Conservation (phyloP, 2,113 vertebrate genomes). For the Seriola quinqueradiata region DNA sequence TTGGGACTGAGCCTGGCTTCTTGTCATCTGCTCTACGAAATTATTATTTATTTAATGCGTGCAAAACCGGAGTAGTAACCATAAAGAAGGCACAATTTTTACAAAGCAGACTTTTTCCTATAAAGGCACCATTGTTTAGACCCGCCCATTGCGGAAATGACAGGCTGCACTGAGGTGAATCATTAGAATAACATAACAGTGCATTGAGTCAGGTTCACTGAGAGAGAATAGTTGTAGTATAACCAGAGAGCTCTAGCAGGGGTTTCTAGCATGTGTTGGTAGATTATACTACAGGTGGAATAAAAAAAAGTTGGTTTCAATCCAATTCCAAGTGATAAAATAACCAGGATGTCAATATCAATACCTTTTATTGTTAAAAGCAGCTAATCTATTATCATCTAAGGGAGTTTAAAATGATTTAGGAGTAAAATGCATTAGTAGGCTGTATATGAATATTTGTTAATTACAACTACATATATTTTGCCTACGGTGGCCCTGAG, state of each 20-base stretch:
- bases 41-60: not conserved
- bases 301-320: not conserved
- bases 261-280: not conserved
- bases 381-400: too few species aligned
- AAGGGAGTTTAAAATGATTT: too few species aligned
- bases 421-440: too few species aligned
- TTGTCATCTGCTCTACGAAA: not conserved
- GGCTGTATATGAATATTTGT: too few species aligned
- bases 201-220: not conserved
- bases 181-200: not conserved
- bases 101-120: not conserved
- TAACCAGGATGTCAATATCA: too few species aligned
- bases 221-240: not conserved
- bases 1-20: not conserved
- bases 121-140: not conserved
- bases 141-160: slow-evolving; percentile 51
- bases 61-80: not conserved
- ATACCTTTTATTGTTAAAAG: too few species aligned
- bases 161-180: not conserved
- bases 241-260: too few species aligned
- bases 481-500: too few species aligned
- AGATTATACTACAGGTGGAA: not conserved
- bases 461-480: too few species aligned
- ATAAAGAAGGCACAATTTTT: not conserved
- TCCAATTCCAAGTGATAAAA: too few species aligned